Evolutionary conservation across 2,797 vertebrate species (phyloP).

Genomic region (Pseudochirops cupreus): DNA sequence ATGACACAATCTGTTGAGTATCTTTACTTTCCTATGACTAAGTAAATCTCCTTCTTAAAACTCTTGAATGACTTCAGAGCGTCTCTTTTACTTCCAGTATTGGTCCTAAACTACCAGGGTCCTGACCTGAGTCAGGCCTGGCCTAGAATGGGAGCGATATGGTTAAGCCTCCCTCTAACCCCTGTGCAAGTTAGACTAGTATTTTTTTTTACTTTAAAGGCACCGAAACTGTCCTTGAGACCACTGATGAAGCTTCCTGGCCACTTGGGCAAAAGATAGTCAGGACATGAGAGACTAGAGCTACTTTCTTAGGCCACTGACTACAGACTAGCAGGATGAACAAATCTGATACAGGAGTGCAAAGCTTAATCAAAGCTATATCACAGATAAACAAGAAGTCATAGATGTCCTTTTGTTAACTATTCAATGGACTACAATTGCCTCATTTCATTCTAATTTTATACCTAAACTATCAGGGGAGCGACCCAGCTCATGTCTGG

Average conservation of each 20-base stretch:
- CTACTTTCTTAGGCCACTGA: no score
- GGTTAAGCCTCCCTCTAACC: background rate
- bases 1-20: background rate
- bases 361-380: background rate
- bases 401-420: background rate
- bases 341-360: background rate
- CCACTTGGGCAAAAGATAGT: background rate
- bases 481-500: background rate
- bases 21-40: background rate
- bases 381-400: background rate
- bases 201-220: background rate
- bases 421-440: background rate
- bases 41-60: background rate
- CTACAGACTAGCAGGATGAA: background rate
- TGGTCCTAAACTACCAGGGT: background rate
- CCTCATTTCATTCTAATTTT: background rate
- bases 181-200: background rate
- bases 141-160: background rate
- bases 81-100: background rate
- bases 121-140: background rate
- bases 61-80: background rate
- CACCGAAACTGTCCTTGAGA: background rate
- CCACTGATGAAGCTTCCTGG: background rate
- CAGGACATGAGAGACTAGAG: background rate
- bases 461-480: background rate